Percentiles rank a stretch among this genome's conserved stretches.
phyloP scores from a whole-genome alignment of 2,888 invertebrate genomes.

The Mystacides longicornis region DNA sequence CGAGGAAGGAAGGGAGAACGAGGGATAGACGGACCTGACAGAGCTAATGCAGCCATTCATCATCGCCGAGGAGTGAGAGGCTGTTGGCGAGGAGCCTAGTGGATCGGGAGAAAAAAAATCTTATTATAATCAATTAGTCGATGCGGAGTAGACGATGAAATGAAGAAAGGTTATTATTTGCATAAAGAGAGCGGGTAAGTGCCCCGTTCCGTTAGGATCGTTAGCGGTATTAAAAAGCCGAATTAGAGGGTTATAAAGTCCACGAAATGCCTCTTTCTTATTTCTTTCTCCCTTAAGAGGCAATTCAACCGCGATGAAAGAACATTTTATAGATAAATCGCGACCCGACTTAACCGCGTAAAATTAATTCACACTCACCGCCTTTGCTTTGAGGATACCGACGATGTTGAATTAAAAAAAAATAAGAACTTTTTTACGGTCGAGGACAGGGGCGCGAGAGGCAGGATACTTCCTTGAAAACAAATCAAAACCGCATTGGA shows the following conservation, averaged over 20 bases:
- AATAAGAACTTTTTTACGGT: no score
- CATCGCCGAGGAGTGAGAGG: conserved; percentile 17
- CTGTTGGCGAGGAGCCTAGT: conserved; percentile 13
- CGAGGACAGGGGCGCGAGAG: no score
- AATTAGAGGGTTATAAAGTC: conserved; percentile 8
- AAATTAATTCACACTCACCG: neutral
- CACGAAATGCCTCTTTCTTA: neutral
- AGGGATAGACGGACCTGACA: neutral
- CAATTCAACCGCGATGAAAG: conserved; percentile 2
- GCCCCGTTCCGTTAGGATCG: conserved; percentile 6
- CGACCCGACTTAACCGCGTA: neutral
- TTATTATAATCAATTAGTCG: conserved; percentile 14
- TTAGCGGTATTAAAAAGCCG: conserved; percentile 6
- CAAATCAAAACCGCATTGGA: no score
- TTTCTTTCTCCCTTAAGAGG: neutral
- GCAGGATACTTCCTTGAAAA: no score
- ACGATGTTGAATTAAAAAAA: neutral
- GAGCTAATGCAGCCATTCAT: conserved; percentile 17
- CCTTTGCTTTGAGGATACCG: neutral
- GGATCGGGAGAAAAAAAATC: conserved; percentile 9
- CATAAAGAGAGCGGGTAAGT: conserved; percentile 11
- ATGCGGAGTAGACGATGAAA: conserved; percentile 6
- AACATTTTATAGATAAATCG: neutral
- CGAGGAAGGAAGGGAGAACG: conserved; percentile 6
- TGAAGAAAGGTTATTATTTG: conserved; percentile 7